Percentiles rank a stretch among this genome's conserved stretches.
These are phyloP conservation scores for Lepus timidus DNA, from an alignment of 2,113 vertebrate genomes.

Conservation along the genomic window DNA sequence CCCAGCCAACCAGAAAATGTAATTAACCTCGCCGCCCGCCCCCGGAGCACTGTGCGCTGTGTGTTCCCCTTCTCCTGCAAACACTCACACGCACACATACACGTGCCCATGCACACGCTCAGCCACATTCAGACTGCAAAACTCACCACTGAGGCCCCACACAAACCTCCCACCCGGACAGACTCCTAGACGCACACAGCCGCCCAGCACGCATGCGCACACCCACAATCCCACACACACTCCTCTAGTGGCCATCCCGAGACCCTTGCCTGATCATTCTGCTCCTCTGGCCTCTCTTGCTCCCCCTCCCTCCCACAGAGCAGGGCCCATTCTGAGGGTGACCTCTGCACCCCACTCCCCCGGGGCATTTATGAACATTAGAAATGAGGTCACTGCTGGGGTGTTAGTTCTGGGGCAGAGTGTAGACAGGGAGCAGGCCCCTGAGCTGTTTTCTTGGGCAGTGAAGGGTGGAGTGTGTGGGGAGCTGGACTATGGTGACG, in stretches of 20 bases:
- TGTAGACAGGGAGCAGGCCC: neutral
- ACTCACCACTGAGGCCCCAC: neutral
- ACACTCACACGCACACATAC: fast-evolving
- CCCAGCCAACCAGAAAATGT: conserved; percentile 63
- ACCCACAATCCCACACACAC: too few species aligned
- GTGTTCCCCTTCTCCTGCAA: neutral
- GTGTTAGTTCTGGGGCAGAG: neutral
- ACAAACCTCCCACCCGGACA: neutral
- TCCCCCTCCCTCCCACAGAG: fast-evolving
- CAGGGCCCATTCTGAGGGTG: neutral
- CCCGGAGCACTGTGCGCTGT: neutral
- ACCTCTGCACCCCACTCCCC: too few species aligned
- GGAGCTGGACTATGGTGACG: too few species aligned
- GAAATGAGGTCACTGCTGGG: neutral
- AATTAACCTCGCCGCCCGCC: conserved; percentile 39
- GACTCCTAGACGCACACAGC: neutral
- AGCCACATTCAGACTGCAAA: neutral
- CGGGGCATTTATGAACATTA: neutral
- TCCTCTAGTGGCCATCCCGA: neutral
- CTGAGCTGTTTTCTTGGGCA: neutral
- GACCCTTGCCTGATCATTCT: too few species aligned
- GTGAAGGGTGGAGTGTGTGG: neutral
- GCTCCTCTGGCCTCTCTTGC: neutral
- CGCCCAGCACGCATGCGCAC: neutral
- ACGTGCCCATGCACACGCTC: neutral